Evolutionary conservation across 2,888 invertebrate species (phyloP).

Genomic region (Chaetoderma sp.): DNA sequence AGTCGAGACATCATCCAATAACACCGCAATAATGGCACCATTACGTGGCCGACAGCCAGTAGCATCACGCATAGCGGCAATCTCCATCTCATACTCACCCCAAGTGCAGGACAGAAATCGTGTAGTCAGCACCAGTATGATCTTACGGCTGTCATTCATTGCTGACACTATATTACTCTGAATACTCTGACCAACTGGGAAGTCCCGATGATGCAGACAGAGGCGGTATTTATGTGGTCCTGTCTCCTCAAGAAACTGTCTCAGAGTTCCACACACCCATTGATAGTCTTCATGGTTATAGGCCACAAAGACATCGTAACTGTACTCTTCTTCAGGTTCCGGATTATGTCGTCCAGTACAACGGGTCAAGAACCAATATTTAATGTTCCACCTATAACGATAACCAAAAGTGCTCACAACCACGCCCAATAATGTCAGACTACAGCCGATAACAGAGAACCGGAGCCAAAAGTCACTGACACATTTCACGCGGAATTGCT

Average conservation of each 20-base stretch:
- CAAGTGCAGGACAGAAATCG: not conserved
- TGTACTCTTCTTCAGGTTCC: not conserved
- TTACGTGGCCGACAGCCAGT: not conserved
- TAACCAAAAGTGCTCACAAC: not conserved
- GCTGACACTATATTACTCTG: not conserved
- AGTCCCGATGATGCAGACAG: conserved; percentile 2
- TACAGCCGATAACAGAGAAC: not conserved
- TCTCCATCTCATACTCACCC: not conserved
- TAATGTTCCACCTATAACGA: not conserved
- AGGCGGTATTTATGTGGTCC: not conserved
- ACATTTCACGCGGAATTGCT: not conserved
- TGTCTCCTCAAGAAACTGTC: not conserved
- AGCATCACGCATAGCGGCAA: not conserved
- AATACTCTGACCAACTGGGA: not conserved
- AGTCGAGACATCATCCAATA: not conserved
- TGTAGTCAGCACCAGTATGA: not conserved
- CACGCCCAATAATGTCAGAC: not conserved
- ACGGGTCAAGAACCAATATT: conserved; percentile 1
- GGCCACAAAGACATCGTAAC: conserved; percentile 4
- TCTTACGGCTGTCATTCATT: not conserved
- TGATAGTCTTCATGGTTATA: not conserved
- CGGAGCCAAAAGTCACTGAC: not conserved
- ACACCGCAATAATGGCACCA: not conserved
- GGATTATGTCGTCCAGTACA: not conserved
- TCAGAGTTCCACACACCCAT: not conserved